phyloP scores from a whole-genome alignment of 1,140 invertebrate genomes.

The Proctacanthus coquilletti region DNA sequence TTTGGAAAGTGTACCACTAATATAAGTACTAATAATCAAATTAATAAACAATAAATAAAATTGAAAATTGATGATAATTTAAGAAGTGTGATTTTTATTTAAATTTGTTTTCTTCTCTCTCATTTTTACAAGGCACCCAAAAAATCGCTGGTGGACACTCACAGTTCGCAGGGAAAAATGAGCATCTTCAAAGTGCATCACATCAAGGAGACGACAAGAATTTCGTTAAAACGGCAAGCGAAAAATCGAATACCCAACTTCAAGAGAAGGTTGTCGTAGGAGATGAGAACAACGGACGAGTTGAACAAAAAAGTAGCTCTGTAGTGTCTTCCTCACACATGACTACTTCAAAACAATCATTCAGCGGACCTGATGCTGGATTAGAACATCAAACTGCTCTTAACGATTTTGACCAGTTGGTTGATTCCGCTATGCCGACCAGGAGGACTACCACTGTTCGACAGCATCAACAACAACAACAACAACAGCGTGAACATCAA shows the following conservation, averaged over 20 bases:
- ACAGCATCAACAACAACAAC: slow-evolving; percentile 8
- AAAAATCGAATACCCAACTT: slow-evolving; percentile 37
- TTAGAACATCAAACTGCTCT: no score
- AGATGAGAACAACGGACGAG: slow-evolving; percentile 30
- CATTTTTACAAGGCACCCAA: slow-evolving; percentile 33
- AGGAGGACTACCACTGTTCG: slow-evolving; percentile 5
- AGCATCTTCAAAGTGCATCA: slow-evolving; percentile 36
- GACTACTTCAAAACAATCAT: slow-evolving; percentile 1
- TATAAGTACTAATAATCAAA: no score
- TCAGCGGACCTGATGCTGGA: no score
- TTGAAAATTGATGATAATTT: no score
- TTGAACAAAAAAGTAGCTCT: slow-evolving; percentile 24
- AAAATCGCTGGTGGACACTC: slow-evolving; percentile 42
- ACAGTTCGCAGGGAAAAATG: slow-evolving; percentile 40
- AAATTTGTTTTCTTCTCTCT: slow-evolving; percentile 15
- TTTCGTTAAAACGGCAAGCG: slow-evolving; percentile 39
- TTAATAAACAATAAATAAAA: no score
- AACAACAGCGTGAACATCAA: slow-evolving; percentile 8
- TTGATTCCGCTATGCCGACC: slow-evolving; percentile 1
- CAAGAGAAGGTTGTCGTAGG: slow-evolving; percentile 41
- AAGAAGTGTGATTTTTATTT: no score
- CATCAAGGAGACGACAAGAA: slow-evolving; percentile 45
- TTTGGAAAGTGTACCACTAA: no score
- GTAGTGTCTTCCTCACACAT: slow-evolving; percentile 16
- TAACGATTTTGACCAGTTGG: no score